A percentile compares a stretch with the other conserved stretches of the same genome.
Conservation (phyloP, 2,797 vertebrate species). For the Acanthopagrus latus region DNA sequence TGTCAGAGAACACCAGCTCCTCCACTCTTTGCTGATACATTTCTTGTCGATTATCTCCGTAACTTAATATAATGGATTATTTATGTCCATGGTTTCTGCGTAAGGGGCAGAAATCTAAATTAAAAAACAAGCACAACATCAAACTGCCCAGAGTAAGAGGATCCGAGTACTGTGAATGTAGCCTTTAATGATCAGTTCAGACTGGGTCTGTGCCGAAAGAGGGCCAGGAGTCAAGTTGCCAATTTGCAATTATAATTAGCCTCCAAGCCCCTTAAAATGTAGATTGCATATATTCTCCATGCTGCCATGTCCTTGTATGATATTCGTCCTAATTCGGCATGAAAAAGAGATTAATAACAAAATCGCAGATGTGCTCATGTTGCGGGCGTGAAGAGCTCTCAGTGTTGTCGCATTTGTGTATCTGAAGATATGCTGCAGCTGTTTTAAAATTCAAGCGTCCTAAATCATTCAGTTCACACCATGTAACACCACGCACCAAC, state of each 20-base stretch:
- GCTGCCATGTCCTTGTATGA: constrained; percentile 43
- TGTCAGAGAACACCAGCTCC: background rate
- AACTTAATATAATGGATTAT: background rate
- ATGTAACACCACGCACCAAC: constrained; percentile 20
- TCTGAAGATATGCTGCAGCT: constrained; percentile 53
- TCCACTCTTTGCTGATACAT: background rate
- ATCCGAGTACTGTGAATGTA: constrained; percentile 4
- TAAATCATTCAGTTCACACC: constrained; percentile 68
- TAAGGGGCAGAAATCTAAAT: background rate
- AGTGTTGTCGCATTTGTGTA: constrained; percentile 25
- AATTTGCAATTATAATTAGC: constrained; percentile 71
- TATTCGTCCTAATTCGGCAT: constrained; percentile 47
- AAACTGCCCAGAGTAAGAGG: background rate
- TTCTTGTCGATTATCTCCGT: background rate
- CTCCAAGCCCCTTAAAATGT: constrained; percentile 55
- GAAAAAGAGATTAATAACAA: constrained; percentile 58
- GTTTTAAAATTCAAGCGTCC: constrained; percentile 49
- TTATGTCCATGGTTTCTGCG: background rate
- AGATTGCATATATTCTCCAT: constrained; percentile 53
- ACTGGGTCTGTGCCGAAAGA: constrained; percentile 41
- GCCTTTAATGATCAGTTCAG: constrained; percentile 55
- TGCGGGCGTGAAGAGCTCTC: constrained; percentile 31
- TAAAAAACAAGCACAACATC: background rate
- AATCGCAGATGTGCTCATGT: constrained; percentile 18
- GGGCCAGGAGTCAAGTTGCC: constrained; percentile 58